phyloP scores from a whole-genome alignment of 2,113 vertebrate species.

The Poeciliopsis occidentalis region DNA sequence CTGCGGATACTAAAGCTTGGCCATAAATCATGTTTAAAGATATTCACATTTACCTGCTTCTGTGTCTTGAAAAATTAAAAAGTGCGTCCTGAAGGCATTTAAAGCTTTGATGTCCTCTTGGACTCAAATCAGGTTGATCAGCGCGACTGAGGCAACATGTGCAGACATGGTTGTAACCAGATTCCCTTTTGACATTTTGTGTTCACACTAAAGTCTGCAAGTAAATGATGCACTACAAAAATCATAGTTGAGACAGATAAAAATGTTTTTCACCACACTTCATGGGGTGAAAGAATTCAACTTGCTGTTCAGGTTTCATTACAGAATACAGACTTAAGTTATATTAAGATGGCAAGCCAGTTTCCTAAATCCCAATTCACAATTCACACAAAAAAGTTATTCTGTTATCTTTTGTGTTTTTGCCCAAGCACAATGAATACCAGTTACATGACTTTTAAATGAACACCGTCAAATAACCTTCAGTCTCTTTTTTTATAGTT shows the following conservation, averaged over 20 bases:
- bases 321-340: neutral
- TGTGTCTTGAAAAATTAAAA: neutral
- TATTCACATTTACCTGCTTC: neutral
- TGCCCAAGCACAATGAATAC: neutral
- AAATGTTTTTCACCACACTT: neutral
- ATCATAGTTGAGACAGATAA: neutral
- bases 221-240: neutral
- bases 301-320: neutral
- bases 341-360: neutral
- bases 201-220: neutral
- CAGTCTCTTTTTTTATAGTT: too few relatives aligned
- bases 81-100: neutral
- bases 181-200: neutral
- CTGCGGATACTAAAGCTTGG: neutral
- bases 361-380: neutral
- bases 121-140: neutral
- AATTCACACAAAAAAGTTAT: neutral
- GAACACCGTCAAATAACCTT: too few relatives aligned
- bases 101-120: neutral
- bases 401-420: too few relatives aligned
- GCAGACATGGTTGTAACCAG: neutral
- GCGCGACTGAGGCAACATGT: neutral
- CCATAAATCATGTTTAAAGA: neutral
- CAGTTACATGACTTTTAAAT: too few relatives aligned
- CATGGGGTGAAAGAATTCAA: neutral